phyloP scores from a whole-genome alignment of 2,113 vertebrate species.

The Buteo buteo region DNA sequence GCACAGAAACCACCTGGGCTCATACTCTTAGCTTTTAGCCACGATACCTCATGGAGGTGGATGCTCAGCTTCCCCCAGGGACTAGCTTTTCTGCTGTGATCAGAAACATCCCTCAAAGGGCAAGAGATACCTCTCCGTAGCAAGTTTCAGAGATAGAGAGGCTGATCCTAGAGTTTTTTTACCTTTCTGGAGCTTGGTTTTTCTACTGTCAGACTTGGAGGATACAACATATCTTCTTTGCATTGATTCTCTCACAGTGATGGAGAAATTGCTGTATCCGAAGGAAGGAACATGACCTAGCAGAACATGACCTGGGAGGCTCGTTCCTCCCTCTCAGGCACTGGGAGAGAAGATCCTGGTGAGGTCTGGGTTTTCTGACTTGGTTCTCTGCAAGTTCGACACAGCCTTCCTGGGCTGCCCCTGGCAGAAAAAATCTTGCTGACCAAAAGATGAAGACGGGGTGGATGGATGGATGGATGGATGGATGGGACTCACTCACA shows the following conservation, averaged over 20 bases:
- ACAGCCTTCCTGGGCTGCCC: background rate
- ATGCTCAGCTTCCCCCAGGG: background rate
- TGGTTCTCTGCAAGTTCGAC: background rate
- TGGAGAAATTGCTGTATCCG: background rate
- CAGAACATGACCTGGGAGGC: accelerated
- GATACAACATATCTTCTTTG: background rate
- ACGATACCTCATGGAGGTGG: background rate
- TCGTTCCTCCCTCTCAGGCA: background rate
- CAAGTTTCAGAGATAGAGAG: background rate
- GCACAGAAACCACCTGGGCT: background rate
- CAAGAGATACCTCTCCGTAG: background rate
- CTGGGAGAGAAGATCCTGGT: background rate
- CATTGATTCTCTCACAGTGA: background rate
- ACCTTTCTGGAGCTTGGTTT: accelerated
- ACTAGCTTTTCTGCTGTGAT: background rate
- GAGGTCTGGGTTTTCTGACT: background rate
- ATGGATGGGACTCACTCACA: background rate
- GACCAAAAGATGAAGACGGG: background rate
- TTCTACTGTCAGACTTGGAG: background rate
- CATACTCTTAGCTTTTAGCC: no score
- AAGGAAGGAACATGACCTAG: background rate
- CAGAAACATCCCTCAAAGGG: background rate
- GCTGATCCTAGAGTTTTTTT: background rate
- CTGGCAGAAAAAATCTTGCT: background rate
- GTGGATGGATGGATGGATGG: background rate